A percentile compares a stretch with the other conserved stretches of the same genome.
Evolutionary conservation across 2,113 vertebrate genomes (phyloP).

Genomic region (Oplegnathus fasciatus): DNA sequence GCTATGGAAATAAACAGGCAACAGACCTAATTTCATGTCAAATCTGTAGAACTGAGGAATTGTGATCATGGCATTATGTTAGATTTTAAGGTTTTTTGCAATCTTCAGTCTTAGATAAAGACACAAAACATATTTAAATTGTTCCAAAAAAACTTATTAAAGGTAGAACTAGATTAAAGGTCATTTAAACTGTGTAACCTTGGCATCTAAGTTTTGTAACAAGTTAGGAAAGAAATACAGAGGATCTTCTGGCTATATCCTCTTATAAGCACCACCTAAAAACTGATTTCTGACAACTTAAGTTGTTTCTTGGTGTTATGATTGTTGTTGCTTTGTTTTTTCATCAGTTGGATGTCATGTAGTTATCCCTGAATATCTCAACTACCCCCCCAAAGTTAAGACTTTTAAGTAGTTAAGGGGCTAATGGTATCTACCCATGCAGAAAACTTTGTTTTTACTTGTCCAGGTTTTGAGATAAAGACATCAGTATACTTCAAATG

Average conservation of each 20-base stretch:
- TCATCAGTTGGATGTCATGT: background rate
- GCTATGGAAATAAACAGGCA: background rate
- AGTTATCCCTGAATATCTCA: background rate
- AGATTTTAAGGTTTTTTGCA: background rate
- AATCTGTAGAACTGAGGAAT: background rate
- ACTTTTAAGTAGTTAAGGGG: too few species aligned
- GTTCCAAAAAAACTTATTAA: background rate
- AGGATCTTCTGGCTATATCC: background rate
- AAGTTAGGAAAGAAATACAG: background rate
- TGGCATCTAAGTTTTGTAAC: background rate
- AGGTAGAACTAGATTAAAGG: background rate
- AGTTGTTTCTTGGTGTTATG: background rate
- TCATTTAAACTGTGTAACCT: background rate
- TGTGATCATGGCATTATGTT: background rate
- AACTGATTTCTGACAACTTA: background rate
- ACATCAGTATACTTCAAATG: background rate
- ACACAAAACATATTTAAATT: background rate
- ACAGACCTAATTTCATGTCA: background rate
- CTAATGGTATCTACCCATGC: background rate
- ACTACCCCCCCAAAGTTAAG: background rate
- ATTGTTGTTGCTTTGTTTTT: background rate
- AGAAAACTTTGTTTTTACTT: background rate
- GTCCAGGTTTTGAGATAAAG: background rate
- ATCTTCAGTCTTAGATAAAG: background rate
- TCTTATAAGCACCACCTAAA: background rate